Evolutionary conservation across 2,797 vertebrate species (phyloP).

Genomic region (Botia almorhae): DNA sequence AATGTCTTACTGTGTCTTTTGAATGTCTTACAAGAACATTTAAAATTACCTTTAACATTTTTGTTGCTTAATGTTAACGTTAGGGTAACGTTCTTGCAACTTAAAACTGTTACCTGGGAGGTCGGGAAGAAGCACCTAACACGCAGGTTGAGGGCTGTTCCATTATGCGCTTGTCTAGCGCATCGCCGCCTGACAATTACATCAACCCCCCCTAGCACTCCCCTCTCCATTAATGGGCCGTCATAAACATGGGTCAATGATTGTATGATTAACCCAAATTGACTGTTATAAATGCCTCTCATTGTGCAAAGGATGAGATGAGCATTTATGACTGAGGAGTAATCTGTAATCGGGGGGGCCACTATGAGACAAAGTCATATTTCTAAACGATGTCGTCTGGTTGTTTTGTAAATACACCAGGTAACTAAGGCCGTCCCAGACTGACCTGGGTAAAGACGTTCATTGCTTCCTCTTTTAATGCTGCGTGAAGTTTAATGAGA

Average conservation of each 20-base stretch:
- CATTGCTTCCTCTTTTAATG: slow-evolving; percentile 32
- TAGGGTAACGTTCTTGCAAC: too few relatives aligned
- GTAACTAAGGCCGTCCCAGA: slow-evolving; percentile 46
- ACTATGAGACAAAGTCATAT: slow-evolving; percentile 43
- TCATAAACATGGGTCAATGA: slow-evolving; percentile 64
- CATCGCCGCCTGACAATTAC: slow-evolving; percentile 44
- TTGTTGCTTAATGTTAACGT: too few relatives aligned
- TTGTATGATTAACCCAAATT: slow-evolving; percentile 67
- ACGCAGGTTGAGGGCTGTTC: slow-evolving; percentile 43
- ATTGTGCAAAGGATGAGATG: slow-evolving; percentile 59
- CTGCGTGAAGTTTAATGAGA: background rate
- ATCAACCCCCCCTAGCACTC: slow-evolving; percentile 8
- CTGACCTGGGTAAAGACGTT: slow-evolving; percentile 17
- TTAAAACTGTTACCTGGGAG: background rate
- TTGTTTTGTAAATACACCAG: slow-evolving; percentile 49
- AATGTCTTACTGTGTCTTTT: too few relatives aligned
- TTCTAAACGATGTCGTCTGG: slow-evolving; percentile 40
- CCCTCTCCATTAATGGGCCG: slow-evolving; percentile 62
- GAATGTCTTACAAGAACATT: too few relatives aligned
- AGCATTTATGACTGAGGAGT: slow-evolving; percentile 56
- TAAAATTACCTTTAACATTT: too few relatives aligned
- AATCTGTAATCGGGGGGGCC: slow-evolving; percentile 55
- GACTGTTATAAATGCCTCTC: slow-evolving; percentile 61
- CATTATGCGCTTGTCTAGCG: slow-evolving; percentile 46
- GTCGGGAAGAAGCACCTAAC: slow-evolving; percentile 58